Evolutionary conservation across 1,140 invertebrate genomes (phyloP), one percentile per base, ranked within the genome.

Genomic region (Kradibia gibbosae): DNA sequence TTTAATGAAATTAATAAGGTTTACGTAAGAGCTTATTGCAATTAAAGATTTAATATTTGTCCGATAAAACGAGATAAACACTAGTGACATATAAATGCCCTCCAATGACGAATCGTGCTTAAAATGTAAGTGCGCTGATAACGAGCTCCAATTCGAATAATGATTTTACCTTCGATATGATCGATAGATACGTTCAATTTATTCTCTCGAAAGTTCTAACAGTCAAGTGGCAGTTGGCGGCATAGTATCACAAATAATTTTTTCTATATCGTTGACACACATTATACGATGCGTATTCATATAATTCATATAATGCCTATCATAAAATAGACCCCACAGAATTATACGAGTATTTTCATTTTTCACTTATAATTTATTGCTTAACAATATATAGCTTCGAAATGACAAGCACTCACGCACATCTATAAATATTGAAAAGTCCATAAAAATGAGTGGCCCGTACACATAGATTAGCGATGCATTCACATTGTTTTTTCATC

Each of bases 381-480:
- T 48, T 0, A 42, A 55, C 79, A 36, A 78, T 74, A 80, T 73
- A 79, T 84, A 60, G 72, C 75, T 76, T 57, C 62, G 45, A 83
- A 67, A 79, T 60, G 77, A 80, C 78, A 72, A 76, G 67, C 78
- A n/a, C 39, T 42, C 31, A 60, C 75, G 31, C 42, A 34, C 78
- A 39, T 72, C 70, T 79, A 79, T 83, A 76, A 77, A 83, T 74
- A 83, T 80, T 48, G 65, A 76, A 80, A 83, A 39, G 78, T 83
- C 78, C 60, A 83, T 83, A 83, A 83, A 83, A 83, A 75, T 67
- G 62, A 80, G 79, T 76, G 72, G 73, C 80, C 65, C 72, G 71
- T n/a, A 31, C 42, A 34, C 1, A n/a, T 11, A 22, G 36, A 42
- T 25, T 42, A 57, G 67, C 78, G 48, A 62, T 78, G 57, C 28